A percentile compares a stretch with the other conserved stretches of the same genome.
Conservation (phyloP, 2,888 invertebrate species). For the Archips crataeganus region DNA sequence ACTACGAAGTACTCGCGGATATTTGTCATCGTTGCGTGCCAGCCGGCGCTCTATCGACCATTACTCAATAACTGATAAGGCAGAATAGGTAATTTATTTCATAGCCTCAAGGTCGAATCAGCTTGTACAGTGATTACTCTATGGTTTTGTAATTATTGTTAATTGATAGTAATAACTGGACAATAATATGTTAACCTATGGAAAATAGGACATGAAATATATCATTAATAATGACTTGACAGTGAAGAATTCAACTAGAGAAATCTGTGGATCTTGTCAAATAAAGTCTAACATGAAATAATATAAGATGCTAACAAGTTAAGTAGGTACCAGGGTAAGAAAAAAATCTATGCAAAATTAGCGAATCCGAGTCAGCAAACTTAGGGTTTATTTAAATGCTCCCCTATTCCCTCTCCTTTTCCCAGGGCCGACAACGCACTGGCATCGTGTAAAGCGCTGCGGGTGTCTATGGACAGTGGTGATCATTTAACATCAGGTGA, state of each 20-base stretch:
- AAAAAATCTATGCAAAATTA: too few species aligned
- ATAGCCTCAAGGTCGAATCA: constrained; percentile 36
- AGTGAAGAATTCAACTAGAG: neutral
- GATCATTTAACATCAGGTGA: too few species aligned
- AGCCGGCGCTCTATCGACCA: constrained; percentile 52
- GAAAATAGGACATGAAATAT: constrained; percentile 27
- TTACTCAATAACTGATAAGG: constrained; percentile 53
- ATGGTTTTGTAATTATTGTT: constrained; percentile 41
- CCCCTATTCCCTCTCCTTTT: too few species aligned
- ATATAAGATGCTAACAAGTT: too few species aligned
- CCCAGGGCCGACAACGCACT: too few species aligned
- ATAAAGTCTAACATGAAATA: too few species aligned
- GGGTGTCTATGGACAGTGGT: too few species aligned
- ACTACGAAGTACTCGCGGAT: constrained; percentile 77
- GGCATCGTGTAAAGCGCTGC: too few species aligned
- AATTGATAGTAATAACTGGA: constrained; percentile 30
- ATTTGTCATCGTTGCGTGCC: constrained; percentile 60
- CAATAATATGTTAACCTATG: constrained; percentile 35
- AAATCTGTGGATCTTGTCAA: too few species aligned
- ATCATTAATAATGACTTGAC: neutral
- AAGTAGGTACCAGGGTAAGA: too few species aligned
- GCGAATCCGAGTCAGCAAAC: too few species aligned
- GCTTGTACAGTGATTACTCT: constrained; percentile 38
- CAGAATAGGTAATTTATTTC: constrained; percentile 43
- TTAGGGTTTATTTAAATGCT: too few species aligned